These are phyloP conservation scores for Limnephilus rhombicus DNA, from an alignment of 2,888 invertebrate species.

Conservation along the genomic window DNA sequence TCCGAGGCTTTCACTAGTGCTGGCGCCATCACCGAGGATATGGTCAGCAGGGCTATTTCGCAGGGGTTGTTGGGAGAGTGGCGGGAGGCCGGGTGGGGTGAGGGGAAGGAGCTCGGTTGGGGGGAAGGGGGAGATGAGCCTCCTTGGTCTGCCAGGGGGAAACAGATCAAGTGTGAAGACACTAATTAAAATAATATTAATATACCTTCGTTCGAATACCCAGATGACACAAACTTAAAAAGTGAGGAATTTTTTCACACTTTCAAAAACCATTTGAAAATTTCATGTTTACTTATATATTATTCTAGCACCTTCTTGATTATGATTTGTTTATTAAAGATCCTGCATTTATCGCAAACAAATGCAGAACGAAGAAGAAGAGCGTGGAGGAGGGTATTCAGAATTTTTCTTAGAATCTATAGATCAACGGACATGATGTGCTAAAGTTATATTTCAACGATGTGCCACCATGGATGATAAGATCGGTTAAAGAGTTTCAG, in stretches of 20 bases:
- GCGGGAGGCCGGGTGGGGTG: constrained; percentile 24
- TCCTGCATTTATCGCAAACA: neutral
- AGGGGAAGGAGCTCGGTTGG: constrained; percentile 16
- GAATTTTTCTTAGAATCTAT: neutral
- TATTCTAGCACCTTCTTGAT: neutral
- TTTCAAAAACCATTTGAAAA: neutral
- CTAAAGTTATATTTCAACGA: neutral
- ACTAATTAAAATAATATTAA: constrained; percentile 12
- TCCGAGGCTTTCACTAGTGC: constrained; percentile 84
- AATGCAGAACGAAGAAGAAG: neutral
- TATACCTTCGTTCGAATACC: neutral
- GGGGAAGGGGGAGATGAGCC: constrained; percentile 33
- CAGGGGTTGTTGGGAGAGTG: constrained; percentile 56
- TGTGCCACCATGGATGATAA: neutral
- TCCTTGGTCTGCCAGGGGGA: constrained; percentile 30
- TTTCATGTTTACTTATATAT: too few species aligned
- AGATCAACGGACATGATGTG: neutral
- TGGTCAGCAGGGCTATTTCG: constrained; percentile 66
- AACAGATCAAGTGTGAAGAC: constrained; percentile 52
- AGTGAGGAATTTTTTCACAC: neutral
- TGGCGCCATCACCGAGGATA: constrained; percentile 70
- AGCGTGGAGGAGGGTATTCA: neutral
- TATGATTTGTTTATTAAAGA: neutral
- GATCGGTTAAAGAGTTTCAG: neutral
- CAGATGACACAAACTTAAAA: neutral